These are phyloP conservation scores for Empidonax traillii DNA, from an alignment of 2,113 vertebrate genomes.

Conservation along the genomic window DNA sequence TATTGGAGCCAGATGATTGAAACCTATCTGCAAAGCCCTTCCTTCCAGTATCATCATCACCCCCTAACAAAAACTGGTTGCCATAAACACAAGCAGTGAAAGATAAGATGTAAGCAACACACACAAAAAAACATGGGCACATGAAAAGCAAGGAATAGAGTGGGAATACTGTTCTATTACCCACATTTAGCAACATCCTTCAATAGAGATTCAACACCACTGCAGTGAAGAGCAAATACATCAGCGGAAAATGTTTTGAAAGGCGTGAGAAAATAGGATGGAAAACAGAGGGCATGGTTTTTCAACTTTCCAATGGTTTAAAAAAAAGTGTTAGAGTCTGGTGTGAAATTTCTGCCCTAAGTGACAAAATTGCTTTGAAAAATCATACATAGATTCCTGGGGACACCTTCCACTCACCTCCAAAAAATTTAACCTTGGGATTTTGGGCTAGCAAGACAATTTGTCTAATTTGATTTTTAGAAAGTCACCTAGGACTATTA, in stretches of 20 bases:
- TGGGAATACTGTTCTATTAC: background rate
- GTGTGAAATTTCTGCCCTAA: background rate
- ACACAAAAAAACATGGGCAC: background rate
- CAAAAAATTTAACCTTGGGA: background rate
- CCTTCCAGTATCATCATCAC: background rate
- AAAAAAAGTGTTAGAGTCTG: background rate
- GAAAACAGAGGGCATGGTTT: background rate
- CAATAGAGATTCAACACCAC: background rate
- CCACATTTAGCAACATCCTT: background rate
- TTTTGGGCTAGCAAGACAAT: background rate
- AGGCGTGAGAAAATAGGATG: background rate
- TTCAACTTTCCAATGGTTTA: background rate
- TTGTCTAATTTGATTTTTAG: background rate
- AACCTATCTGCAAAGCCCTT: background rate
- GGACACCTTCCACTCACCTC: background rate
- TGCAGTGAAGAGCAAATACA: background rate
- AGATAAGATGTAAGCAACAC: background rate
- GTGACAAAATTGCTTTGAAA: background rate
- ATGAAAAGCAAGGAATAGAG: background rate
- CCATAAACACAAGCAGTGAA: background rate
- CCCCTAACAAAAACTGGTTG: background rate
- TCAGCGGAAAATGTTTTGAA: background rate
- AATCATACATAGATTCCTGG: background rate
- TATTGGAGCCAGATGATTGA: background rate
- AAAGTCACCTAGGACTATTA: background rate